Evolutionary conservation across 2,888 invertebrate genomes (phyloP), one percentile per base, ranked within the genome.

Genomic region (Drosophila peninsularis): DNA sequence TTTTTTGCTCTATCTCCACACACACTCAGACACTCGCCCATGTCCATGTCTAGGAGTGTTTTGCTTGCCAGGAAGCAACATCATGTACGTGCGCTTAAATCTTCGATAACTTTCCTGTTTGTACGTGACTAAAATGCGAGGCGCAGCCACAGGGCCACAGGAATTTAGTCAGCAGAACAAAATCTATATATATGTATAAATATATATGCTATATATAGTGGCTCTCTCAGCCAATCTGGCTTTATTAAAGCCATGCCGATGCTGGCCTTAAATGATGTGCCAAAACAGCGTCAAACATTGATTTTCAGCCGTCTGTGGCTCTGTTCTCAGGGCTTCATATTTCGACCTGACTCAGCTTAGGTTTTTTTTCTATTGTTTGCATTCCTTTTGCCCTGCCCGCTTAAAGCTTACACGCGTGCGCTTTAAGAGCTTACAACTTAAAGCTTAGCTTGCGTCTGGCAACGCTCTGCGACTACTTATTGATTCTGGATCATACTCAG

Each of bases 81-180:
- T 78, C 83, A 75, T 82, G 83, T 82, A 88, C 83, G 83, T 84
- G 83, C 83, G 86, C 80, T 84, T 84, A 84, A 84, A 84, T 84
- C 83, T 84, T 88, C 88, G 88, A 88, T 84, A 84, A 84, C 83
- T 84, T 83, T 84, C 68, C 73, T 75, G 73, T 70, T 80, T 65
- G 78, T 70, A 84, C 83, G 83, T 84, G 83, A 84, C 83, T 84
- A 86, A 84, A 84, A 84, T 84, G 83, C 87, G 73, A 80, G 78
- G 87, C 75, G 71, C 11, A 17, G 58, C 75, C 72, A 55, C 68
- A 62, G 63, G 44, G 57, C 30, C 13, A 70, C 49, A 60, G 42
- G 57, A 75, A 76, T 68, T 64, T 71, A 53, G 68, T 61, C 19
- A n/a, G 39, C 44, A 50, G 42, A 37, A 27, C 41, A 36, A 49